phyloP scores from a whole-genome alignment of 2,797 vertebrate species.

The Sebastes nivosus region DNA sequence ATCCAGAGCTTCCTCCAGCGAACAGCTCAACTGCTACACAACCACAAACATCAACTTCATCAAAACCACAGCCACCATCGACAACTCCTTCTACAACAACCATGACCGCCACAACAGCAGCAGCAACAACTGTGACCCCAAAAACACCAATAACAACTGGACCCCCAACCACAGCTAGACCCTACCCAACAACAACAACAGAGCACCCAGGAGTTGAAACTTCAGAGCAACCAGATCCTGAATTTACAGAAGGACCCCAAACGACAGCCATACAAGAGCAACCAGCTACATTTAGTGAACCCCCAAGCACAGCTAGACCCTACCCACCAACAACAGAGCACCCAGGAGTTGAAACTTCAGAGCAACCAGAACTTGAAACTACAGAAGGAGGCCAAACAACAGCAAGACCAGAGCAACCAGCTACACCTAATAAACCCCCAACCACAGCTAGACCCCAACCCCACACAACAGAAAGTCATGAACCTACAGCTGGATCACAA shows the following conservation, averaged over 20 bases:
- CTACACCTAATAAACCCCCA: rapidly evolving
- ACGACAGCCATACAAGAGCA: neutral
- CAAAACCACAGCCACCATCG: neutral
- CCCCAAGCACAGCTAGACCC: neutral
- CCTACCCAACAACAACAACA: neutral
- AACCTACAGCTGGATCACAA: neutral
- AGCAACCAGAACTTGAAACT: no score
- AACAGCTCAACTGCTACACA: neutral
- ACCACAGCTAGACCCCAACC: neutral
- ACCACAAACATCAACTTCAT: neutral
- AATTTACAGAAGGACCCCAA: neutral
- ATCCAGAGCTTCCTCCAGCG: neutral
- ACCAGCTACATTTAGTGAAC: neutral
- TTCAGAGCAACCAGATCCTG: neutral
- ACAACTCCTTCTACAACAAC: neutral
- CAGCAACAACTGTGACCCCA: neutral
- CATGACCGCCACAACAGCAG: neutral
- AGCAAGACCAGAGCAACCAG: no score
- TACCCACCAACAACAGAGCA: neutral
- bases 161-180: neutral
- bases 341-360: no score
- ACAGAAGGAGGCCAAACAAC: neutral
- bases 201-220: neutral
- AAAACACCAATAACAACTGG: neutral
- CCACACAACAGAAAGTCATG: neutral